phyloP scores from a whole-genome alignment of 2,888 invertebrate species.

The Xylota segnis region DNA sequence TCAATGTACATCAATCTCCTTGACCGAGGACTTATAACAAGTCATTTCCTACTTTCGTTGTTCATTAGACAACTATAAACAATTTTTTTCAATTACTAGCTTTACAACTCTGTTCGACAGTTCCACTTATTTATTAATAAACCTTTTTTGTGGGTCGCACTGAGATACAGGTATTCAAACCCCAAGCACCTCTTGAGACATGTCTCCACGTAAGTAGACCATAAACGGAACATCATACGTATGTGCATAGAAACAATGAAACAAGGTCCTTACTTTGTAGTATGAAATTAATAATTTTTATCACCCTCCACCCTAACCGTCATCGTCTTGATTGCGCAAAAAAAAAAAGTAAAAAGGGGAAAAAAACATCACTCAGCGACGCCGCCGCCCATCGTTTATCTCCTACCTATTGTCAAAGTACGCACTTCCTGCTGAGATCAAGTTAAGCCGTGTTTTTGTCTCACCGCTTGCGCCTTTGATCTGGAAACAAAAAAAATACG shows the following conservation, averaged over 20 bases:
- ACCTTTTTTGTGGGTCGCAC: neutral
- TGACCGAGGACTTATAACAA: too few species aligned
- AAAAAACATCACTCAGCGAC: conserved; percentile 15
- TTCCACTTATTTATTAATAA: too few species aligned
- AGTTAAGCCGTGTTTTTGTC: conserved; percentile 69
- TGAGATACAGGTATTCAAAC: neutral
- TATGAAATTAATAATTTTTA: conserved; percentile 3
- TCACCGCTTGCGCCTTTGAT: conserved; percentile 64
- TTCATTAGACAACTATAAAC: too few species aligned
- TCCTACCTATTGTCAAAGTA: conserved; percentile 51
- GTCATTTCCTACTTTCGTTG: too few species aligned
- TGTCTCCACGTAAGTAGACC: neutral
- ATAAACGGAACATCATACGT: neutral
- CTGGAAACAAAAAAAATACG: conserved; percentile 26
- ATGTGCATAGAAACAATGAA: neutral
- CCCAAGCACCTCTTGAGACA: conserved; percentile 41
- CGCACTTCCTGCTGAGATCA: conserved; percentile 66
- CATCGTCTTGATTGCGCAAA: conserved; percentile 10
- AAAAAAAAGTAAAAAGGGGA: too few species aligned
- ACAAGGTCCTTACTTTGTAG: neutral
- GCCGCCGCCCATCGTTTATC: conserved; percentile 52
- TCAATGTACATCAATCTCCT: too few species aligned
- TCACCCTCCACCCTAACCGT: conserved; percentile 5
- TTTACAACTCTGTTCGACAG: too few species aligned
- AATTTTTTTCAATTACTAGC: too few species aligned